These are phyloP conservation scores for Brotula barbata DNA, from an alignment of 2,797 vertebrate species.

Conservation along the genomic window DNA sequence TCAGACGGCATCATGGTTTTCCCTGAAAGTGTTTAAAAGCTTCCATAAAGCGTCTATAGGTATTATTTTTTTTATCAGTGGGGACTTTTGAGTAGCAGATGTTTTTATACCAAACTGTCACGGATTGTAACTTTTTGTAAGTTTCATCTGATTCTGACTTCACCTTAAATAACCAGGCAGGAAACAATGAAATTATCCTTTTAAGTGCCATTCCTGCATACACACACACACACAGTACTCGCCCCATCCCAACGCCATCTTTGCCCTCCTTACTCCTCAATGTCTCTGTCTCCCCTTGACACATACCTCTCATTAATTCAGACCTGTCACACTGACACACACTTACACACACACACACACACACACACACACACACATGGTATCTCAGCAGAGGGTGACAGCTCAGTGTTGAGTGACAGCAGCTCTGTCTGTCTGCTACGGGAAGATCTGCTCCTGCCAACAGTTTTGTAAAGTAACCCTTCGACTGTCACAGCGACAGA, in stretches of 20 bases:
- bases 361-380: conserved; percentile 31
- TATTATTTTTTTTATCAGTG: conserved; percentile 7
- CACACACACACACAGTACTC: conserved; percentile 40
- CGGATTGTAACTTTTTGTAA: conserved; percentile 33
- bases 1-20: neutral
- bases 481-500: conserved; percentile 72
- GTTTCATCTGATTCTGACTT: conserved; percentile 46
- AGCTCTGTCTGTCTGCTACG: conserved; percentile 73
- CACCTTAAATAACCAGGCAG: conserved; percentile 47
- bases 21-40: conserved; percentile 14
- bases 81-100: conserved; percentile 10
- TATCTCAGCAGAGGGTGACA: conserved; percentile 65
- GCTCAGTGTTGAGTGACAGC: conserved; percentile 73
- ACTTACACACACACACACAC: conserved; percentile 29
- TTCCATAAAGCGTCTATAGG: conserved; percentile 16
- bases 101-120: conserved; percentile 47
- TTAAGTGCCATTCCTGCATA: conserved; percentile 48
- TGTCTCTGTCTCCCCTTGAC: conserved; percentile 52
- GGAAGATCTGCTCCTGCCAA: conserved; percentile 75
- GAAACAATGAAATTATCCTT: conserved; percentile 60
- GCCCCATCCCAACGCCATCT: conserved; percentile 61
- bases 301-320: conserved; percentile 79
- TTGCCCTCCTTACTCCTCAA: conserved; percentile 65
- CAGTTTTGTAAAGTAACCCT: conserved; percentile 76
- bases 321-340: conserved; percentile 68